Conservation (phyloP, 1,140 invertebrate genomes). For the Meteorus sp. region DNA sequence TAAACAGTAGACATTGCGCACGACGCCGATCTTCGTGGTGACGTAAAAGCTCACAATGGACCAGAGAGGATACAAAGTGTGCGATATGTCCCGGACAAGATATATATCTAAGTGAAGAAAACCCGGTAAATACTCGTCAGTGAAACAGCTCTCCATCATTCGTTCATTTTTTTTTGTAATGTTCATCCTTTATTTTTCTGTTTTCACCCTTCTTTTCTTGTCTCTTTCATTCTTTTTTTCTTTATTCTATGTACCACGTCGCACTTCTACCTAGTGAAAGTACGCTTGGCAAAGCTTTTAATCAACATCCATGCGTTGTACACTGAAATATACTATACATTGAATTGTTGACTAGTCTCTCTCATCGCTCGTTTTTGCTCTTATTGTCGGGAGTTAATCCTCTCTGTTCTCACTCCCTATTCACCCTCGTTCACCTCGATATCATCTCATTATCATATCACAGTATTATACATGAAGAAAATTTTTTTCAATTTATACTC, state of each 20-base stretch:
- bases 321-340: too few species aligned
- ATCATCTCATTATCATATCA: slow-evolving; percentile 6
- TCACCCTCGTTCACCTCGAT: background rate
- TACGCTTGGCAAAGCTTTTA: slow-evolving; percentile 35
- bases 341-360: background rate
- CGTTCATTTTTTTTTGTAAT: background rate
- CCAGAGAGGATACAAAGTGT: too few species aligned
- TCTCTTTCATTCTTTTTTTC: background rate
- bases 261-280: slow-evolving; percentile 21
- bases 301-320: slow-evolving; percentile 30
- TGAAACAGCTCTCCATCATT: slow-evolving; percentile 1
- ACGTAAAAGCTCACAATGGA: background rate
- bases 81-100: slow-evolving; percentile 9
- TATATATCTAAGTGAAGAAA: slow-evolving; percentile 24
- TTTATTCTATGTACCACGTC: background rate
- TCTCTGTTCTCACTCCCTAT: slow-evolving; percentile 15
- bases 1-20: too few species aligned
- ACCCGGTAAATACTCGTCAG: slow-evolving; percentile 28
- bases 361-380: background rate
- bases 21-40: too few species aligned
- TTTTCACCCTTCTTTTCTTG: background rate
- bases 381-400: slow-evolving; percentile 16
- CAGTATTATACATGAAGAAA: background rate
- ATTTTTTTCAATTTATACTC: background rate
- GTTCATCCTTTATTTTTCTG: background rate